These are phyloP conservation scores for Galago senegalensis DNA, from an alignment of 2,797 vertebrate genomes.

Conservation along the genomic window DNA sequence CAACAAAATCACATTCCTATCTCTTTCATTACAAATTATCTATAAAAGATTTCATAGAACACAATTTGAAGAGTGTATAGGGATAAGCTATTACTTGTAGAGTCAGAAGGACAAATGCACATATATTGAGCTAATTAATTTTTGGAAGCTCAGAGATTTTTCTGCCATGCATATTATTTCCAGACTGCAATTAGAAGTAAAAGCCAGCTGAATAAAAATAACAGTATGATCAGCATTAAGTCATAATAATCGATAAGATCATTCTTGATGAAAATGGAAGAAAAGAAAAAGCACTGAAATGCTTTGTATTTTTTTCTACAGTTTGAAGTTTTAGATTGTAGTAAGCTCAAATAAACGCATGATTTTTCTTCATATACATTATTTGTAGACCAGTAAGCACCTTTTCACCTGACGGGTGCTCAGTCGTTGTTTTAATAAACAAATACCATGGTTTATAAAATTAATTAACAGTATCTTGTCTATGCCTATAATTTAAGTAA, in stretches of 20 bases:
- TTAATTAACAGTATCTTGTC: neutral
- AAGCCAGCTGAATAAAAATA: neutral
- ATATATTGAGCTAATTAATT: neutral
- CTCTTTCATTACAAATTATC: neutral
- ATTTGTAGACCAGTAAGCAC: neutral
- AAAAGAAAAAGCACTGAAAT: neutral
- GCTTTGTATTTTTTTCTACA: neutral
- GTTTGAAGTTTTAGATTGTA: neutral
- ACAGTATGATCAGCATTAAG: neutral
- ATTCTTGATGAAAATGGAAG: neutral
- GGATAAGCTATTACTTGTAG: neutral
- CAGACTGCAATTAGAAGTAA: neutral
- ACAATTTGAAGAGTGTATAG: neutral
- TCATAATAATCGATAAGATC: neutral
- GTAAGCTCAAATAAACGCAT: neutral
- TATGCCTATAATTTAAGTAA: neutral
- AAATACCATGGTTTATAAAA: neutral
- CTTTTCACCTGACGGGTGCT: neutral
- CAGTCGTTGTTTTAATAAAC: constrained; percentile 24
- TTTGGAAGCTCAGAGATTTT: neutral
- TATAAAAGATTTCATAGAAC: neutral
- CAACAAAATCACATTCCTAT: neutral
- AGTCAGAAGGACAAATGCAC: neutral
- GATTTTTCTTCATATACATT: neutral
- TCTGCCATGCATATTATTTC: neutral